Base-by-base conservation (phyloP, 2,888 invertebrate species). In the Allacma fusca region DNA sequence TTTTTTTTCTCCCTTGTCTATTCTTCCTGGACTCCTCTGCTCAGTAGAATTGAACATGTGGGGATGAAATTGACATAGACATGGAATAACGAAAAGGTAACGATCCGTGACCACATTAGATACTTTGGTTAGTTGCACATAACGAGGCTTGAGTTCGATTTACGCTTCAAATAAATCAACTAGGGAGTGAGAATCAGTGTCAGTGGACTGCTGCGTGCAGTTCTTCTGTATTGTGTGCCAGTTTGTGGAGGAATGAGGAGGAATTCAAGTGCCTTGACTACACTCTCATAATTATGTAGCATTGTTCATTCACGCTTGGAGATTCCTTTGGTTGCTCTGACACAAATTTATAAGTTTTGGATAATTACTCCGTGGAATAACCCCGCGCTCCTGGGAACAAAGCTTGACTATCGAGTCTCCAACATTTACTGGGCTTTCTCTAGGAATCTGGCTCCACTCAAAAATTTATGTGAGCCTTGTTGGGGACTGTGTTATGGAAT, bases 31-130 rank as follows among this genome's bases (percentile, higher is more conserved):
- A 19, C 62, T 62, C 62, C 9, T 62, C 26, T 65, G 1, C 21
- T 65, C 16, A 13, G 9, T 9, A n/a, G 62, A 59, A 62, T 62
- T 62, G 73, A 62, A 1, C 1, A 43, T 40, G n/a, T 73, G 21
- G n/a, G 62, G 62, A 73, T 73, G 73, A 73, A 62, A 62, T 62
- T 73, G 73, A 73, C 73, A 62, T 34, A 62, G 69, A 70, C 43
- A 70, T 43, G 69, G 40, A 50, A 50, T 50, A 50, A 50, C 50
- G 50, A 50, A 50, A 50, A 16, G 50, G 50, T 50, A 50, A 50
- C 50, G 50, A 50, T 50, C 50, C 50, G 50, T 50, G 5, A n/a
- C n/a, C 19, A 16, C 50, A 50, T 50, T 50, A 50, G 50, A 50
- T 50, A 50, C 50, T 50, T 50, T 50, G 50, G 50, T 50, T 50